Evolutionary conservation across 2,797 vertebrate genomes (phyloP).

Genomic region (Darevskia mixta): DNA sequence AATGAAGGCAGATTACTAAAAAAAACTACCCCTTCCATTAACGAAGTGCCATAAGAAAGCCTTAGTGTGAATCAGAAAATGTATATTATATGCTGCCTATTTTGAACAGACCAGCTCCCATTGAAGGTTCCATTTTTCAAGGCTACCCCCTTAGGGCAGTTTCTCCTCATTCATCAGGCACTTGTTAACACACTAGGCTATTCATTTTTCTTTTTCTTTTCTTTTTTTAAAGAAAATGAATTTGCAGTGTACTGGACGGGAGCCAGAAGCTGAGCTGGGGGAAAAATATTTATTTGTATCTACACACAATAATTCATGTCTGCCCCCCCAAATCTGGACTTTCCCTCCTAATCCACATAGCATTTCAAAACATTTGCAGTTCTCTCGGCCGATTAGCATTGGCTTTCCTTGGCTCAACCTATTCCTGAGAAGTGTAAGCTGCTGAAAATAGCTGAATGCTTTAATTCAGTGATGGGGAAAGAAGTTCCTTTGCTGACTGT

Average conservation of each 20-base stretch:
- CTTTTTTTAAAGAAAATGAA: conserved; percentile 22
- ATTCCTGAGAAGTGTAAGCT: conserved; percentile 59
- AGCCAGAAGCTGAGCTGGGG: conserved; percentile 67
- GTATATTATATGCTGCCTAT: conserved; percentile 15
- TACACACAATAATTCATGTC: conserved; percentile 78
- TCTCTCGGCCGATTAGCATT: conserved; percentile 60
- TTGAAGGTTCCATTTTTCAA: conserved; percentile 56
- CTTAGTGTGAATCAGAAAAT: background rate
- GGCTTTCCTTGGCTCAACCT: conserved; percentile 72
- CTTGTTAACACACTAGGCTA: conserved; percentile 78
- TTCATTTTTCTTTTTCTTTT: conserved; percentile 67
- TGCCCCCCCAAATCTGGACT: conserved; percentile 71
- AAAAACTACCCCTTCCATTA: background rate
- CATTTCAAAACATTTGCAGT: conserved; percentile 77
- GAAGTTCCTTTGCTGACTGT: conserved; percentile 48
- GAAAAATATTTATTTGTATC: conserved; percentile 86
- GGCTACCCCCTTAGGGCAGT: conserved; percentile 65
- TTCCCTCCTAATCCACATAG: conserved; percentile 66
- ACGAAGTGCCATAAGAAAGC: background rate
- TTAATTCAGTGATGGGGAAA: conserved; percentile 66
- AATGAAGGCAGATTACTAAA: background rate
- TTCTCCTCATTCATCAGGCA: conserved; percentile 69
- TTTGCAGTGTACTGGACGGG: conserved; percentile 57
- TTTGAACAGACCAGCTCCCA: conserved; percentile 39
- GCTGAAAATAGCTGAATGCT: conserved; percentile 68